Conservation (phyloP, 2,113 vertebrate species). For the Tympanuchus pallidicinctus region DNA sequence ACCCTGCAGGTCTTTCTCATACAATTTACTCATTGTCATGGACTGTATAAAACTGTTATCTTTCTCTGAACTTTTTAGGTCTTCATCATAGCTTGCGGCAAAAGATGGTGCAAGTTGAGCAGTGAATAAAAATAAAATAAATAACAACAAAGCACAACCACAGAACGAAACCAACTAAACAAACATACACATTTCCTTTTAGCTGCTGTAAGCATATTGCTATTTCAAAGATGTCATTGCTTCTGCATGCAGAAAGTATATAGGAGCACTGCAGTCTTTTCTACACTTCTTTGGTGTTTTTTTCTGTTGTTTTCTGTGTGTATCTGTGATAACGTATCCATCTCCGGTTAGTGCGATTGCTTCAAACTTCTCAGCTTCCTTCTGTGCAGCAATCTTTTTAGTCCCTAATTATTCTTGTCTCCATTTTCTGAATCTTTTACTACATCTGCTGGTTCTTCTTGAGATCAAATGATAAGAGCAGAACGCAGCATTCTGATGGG, state of each 20-base stretch:
- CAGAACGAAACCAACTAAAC: constrained; percentile 8
- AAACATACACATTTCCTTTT: not conserved
- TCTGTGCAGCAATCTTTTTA: constrained; percentile 14
- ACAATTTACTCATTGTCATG: not conserved
- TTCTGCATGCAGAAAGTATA: not conserved
- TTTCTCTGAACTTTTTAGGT: not conserved
- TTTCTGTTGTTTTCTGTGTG: not conserved
- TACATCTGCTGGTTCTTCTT: constrained; percentile 35
- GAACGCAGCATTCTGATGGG: constrained; percentile 35
- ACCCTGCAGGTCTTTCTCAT: not conserved
- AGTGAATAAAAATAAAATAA: not conserved
- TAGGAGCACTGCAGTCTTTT: not conserved
- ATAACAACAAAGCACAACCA: not conserved
- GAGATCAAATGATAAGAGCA: constrained; percentile 48
- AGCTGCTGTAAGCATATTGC: not conserved
- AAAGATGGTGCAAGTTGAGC: not conserved
- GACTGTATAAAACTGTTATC: not conserved
- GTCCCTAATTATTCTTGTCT: constrained; percentile 39
- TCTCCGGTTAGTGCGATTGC: not conserved
- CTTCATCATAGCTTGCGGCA: fast-evolving
- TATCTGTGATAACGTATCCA: not conserved
- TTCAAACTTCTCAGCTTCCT: not conserved
- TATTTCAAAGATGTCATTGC: not conserved
- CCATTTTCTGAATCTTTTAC: constrained; percentile 39
- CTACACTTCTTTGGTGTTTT: not conserved